phyloP scores from a whole-genome alignment of 2,888 invertebrate species.

The Dryobotodes eremita region DNA sequence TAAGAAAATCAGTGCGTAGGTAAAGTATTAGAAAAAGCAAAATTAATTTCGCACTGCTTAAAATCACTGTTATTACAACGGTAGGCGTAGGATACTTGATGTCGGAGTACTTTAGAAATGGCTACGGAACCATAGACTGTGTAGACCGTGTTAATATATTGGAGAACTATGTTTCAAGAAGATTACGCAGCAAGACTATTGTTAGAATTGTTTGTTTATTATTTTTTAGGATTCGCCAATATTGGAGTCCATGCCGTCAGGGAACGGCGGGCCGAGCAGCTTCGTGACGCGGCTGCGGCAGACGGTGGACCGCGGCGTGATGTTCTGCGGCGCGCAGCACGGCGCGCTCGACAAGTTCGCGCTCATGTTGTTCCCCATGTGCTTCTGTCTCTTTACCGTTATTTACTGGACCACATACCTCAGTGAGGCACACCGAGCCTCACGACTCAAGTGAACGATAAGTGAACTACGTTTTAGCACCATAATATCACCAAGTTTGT shows the following conservation, averaged over 20 bases:
- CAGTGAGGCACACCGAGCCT: conserved; percentile 88
- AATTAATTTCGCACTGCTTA: conserved; percentile 63
- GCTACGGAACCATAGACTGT: conserved; percentile 47
- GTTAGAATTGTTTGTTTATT: conserved; percentile 49
- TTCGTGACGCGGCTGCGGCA: conserved; percentile 81
- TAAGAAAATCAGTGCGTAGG: conserved; percentile 23
- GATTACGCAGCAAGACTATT: conserved; percentile 22
- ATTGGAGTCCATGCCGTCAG: conserved; percentile 82
- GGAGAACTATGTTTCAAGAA: not conserved
- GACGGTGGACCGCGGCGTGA: conserved; percentile 88
- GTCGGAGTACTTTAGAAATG: conserved; percentile 48
- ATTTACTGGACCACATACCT: conserved; percentile 92
- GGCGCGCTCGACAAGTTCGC: conserved; percentile 91
- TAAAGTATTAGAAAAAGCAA: conserved; percentile 31
- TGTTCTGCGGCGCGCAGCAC: conserved; percentile 92
- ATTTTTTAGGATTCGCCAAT: conserved; percentile 86
- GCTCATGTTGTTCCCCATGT: conserved; percentile 91
- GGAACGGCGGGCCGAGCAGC: conserved; percentile 76
- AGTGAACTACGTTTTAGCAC: conserved; percentile 53
- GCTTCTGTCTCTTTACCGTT: conserved; percentile 90
- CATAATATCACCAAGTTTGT: conserved; percentile 59
- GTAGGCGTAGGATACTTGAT: conserved; percentile 39
- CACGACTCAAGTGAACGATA: conserved; percentile 73
- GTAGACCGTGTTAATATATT: conserved; percentile 46
- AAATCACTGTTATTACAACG: conserved; percentile 50